Conservation (phyloP, 2,113 vertebrate genomes). For the Paedocypris sp. region DNA sequence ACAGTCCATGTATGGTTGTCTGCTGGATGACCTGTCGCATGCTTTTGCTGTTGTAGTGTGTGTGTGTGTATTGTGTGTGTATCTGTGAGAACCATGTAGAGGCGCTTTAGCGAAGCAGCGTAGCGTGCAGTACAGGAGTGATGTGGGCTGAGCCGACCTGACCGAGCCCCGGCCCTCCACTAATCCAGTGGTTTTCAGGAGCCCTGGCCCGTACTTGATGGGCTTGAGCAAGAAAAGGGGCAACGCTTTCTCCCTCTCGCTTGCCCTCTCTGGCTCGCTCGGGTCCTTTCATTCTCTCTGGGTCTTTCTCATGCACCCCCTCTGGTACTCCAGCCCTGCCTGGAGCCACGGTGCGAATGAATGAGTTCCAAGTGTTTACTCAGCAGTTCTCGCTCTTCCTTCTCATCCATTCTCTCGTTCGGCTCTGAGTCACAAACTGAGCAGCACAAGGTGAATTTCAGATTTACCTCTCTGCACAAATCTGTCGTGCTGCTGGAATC, state of each 20-base stretch:
- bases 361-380: slow-evolving; percentile 91
- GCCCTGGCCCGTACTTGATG: slow-evolving; percentile 98
- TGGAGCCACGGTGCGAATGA: slow-evolving; percentile 80
- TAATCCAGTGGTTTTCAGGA: slow-evolving; percentile 98
- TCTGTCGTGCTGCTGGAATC: no score
- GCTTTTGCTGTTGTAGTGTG: no score
- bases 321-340: slow-evolving; percentile 57
- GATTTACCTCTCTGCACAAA: neutral
- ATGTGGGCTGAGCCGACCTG: slow-evolving; percentile 65
- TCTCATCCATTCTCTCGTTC: slow-evolving; percentile 32
- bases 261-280: slow-evolving; percentile 27
- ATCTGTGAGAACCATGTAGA: slow-evolving; percentile 57
- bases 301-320: slow-evolving; percentile 45
- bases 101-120: slow-evolving; percentile 57
- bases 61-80: slow-evolving; percentile 32
- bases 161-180: slow-evolving; percentile 61
- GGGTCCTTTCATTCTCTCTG: slow-evolving; percentile 36
- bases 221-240: slow-evolving; percentile 92
- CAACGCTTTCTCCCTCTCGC: slow-evolving; percentile 66
- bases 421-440: no score
- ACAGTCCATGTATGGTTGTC: no score
- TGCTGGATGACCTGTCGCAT: no score
- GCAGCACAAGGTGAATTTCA: neutral
- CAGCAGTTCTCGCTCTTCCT: slow-evolving; percentile 60
- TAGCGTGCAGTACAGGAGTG: slow-evolving; percentile 74